These are phyloP conservation scores for Apteryx mantelli DNA, from an alignment of 2,113 vertebrate genomes.

Conservation along the genomic window DNA sequence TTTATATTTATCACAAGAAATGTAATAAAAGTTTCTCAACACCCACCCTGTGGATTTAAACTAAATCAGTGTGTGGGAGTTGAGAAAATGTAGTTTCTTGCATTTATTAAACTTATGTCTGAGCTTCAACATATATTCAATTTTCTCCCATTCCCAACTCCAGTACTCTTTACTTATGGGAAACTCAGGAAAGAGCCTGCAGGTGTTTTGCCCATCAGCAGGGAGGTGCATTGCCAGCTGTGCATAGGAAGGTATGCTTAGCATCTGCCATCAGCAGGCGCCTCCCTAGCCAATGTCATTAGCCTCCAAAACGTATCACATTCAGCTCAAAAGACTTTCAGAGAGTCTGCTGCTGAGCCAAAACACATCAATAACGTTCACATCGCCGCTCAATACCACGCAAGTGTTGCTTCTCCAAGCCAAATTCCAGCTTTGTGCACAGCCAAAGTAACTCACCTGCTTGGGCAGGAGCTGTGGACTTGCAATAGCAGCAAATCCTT, in stretches of 20 bases:
- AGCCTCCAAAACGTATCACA: neutral
- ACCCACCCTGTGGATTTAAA: neutral
- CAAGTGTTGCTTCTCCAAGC: neutral
- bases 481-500: neutral
- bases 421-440: neutral
- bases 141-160: neutral
- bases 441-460: neutral
- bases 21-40: neutral
- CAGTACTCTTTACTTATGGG: accelerated
- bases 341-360: neutral
- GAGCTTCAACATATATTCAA: neutral
- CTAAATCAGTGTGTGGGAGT: slow-evolving; percentile 2
- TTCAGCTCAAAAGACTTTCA: neutral
- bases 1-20: neutral
- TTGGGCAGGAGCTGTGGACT: neutral
- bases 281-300: neutral
- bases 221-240: accelerated
- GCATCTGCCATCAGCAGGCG: neutral
- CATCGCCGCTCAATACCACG: accelerated
- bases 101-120: neutral
- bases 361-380: neutral
- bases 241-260: neutral
- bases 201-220: neutral
- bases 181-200: neutral
- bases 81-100: slow-evolving; percentile 14